phyloP scores from a whole-genome alignment of 35 echinoderm and acorn worm species.

The Ptychodera flava region DNA sequence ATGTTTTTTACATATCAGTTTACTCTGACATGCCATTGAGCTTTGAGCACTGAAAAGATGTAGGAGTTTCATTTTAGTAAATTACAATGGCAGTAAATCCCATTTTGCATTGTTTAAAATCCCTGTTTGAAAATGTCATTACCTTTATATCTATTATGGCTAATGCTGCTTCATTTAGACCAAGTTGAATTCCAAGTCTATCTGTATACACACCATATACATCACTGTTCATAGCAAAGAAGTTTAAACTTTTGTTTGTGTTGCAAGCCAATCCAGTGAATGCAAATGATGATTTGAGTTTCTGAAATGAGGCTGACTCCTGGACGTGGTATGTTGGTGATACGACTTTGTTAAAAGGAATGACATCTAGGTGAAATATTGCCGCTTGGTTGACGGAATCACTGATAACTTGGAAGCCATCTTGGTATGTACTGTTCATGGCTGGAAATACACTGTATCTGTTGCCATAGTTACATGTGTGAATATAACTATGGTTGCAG shows the following conservation, averaged over 20 bases:
- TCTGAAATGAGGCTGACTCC: not conserved
- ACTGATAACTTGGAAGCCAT: not conserved
- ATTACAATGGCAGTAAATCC: too few relatives aligned
- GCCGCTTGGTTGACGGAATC: not conserved
- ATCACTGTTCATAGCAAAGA: slow-evolving; percentile 72
- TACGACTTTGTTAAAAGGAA: not conserved
- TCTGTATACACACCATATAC: slow-evolving; percentile 55
- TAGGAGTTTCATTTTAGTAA: too few relatives aligned
- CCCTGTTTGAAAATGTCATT: too few relatives aligned
- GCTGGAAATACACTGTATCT: not conserved
- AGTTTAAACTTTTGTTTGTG: slow-evolving; percentile 66
- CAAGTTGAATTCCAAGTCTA: slow-evolving; percentile 39
- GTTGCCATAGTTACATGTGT: not conserved
- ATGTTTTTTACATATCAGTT: too few relatives aligned
- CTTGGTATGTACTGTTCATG: not conserved
- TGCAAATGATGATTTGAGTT: not conserved
- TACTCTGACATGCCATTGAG: too few relatives aligned
- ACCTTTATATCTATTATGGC: not conserved
- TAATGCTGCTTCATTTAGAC: not conserved
- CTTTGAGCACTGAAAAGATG: too few relatives aligned
- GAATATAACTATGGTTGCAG: not conserved
- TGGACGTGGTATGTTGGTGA: not conserved
- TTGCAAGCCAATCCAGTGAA: slow-evolving; percentile 68
- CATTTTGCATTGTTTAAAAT: too few relatives aligned
- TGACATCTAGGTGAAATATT: not conserved